A percentile compares a stretch with the other conserved stretches of the same genome.
phyloP scores from a whole-genome alignment of 2,888 invertebrate genomes.

The Limulus polyphemus region DNA sequence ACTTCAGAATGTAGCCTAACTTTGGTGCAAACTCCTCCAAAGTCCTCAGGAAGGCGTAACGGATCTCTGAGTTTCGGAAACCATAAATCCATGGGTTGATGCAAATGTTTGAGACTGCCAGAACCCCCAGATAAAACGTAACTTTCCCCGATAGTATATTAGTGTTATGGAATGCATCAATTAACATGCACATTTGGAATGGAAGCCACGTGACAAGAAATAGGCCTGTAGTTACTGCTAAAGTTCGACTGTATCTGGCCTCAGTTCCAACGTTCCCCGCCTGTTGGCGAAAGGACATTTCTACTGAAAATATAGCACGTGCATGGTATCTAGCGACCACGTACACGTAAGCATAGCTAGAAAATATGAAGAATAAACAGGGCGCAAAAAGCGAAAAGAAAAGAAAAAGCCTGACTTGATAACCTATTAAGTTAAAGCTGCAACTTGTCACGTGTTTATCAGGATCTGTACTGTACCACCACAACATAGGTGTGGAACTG shows the following conservation, averaged over 20 bases:
- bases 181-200: conserved; percentile 42
- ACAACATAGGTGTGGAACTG: conserved; percentile 45
- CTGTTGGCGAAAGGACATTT: conserved; percentile 42
- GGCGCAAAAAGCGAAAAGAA: conserved; percentile 49
- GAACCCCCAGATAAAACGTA: conserved; percentile 46
- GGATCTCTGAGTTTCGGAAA: conserved; percentile 49
- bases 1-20: conserved; percentile 14
- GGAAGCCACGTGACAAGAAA: conserved; percentile 50
- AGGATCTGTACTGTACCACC: conserved; percentile 34
- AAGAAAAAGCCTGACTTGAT: conserved; percentile 45
- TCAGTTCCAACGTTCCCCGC: conserved; percentile 25
- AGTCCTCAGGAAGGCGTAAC: conserved; percentile 46
- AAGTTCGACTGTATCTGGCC: conserved; percentile 48
- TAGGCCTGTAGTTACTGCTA: conserved; percentile 49
- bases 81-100: conserved; percentile 54
- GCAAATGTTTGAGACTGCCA: conserved; percentile 47
- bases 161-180: conserved; percentile 32
- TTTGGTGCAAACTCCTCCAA: conserved; percentile 40
- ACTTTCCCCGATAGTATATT: conserved; percentile 39
- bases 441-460: conserved; percentile 16
- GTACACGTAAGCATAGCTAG: conserved; percentile 51
- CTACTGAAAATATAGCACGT: conserved; percentile 49
- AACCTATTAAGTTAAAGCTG: conserved; percentile 37
- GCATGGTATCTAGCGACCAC: conserved; percentile 50
- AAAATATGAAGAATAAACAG: conserved; percentile 45